phyloP scores from a whole-genome alignment of 2,113 vertebrate species.

The Eulemur macaco region DNA sequence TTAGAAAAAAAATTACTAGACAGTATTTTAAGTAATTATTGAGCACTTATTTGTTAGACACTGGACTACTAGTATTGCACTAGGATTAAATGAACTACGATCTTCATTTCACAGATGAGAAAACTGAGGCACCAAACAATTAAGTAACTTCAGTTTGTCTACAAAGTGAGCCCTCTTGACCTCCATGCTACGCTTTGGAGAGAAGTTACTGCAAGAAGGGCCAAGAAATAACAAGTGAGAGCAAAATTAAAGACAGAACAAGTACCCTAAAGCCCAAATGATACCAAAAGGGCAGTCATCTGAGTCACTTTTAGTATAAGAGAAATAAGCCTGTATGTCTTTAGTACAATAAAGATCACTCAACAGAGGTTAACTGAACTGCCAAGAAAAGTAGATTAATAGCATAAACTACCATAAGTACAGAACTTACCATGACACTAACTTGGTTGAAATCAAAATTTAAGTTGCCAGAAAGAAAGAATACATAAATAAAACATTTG shows the following conservation, averaged over 20 bases:
- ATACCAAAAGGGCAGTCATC: background rate
- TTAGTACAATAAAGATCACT: background rate
- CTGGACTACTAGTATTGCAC: background rate
- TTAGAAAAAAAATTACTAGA: background rate
- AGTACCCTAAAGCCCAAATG: background rate
- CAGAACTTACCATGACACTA: background rate
- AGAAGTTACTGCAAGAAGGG: background rate
- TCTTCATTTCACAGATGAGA: background rate
- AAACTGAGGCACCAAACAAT: conserved; percentile 22
- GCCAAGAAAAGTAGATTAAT: background rate
- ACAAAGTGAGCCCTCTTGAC: background rate
- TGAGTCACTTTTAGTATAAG: background rate
- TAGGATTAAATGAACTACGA: conserved; percentile 18
- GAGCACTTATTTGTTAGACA: background rate
- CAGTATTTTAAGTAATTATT: background rate
- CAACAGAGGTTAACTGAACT: background rate
- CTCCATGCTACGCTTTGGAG: background rate
- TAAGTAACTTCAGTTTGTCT: background rate
- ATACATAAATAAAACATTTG: conserved; percentile 29
- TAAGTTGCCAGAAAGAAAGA: conserved; percentile 41
- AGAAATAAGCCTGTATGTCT: conserved; percentile 20
- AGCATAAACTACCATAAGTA: background rate
- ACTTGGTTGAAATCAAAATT: conserved; percentile 28
- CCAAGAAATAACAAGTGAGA: conserved; percentile 18
- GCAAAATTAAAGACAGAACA: conserved; percentile 16